A percentile compares a stretch with the other conserved stretches of the same genome.
These are phyloP conservation scores for Diorhabda sublineata DNA, from an alignment of 1,140 invertebrate genomes.

Conservation along the genomic window DNA sequence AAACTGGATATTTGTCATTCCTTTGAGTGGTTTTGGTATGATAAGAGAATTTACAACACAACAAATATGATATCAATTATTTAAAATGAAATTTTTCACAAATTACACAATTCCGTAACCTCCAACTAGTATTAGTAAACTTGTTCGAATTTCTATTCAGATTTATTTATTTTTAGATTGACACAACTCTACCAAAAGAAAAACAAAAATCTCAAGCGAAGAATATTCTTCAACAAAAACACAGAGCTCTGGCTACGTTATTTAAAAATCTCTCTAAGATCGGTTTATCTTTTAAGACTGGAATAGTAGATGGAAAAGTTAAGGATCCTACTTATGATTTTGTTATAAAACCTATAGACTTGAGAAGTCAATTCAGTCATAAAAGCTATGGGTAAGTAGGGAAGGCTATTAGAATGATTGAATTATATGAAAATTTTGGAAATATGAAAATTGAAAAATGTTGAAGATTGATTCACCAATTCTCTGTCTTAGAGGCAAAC, in stretches of 20 bases:
- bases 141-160: no score
- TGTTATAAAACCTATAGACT: slow-evolving; percentile 58
- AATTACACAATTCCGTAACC: no score
- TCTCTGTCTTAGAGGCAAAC: no score
- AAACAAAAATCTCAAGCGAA: slow-evolving; percentile 79
- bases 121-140: no score
- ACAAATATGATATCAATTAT: neutral
- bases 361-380: slow-evolving; percentile 51
- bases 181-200: slow-evolving; percentile 58
- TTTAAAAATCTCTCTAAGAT: slow-evolving; percentile 71
- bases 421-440: no score
- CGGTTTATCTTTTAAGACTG: slow-evolving; percentile 74
- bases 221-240: slow-evolving; percentile 77
- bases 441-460: no score
- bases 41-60: neutral
- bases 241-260: slow-evolving; percentile 75
- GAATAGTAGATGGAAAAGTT: slow-evolving; percentile 53
- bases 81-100: neutral
- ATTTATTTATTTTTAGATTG: slow-evolving; percentile 50
- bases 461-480: no score
- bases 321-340: slow-evolving; percentile 49
- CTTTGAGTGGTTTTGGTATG: no score
- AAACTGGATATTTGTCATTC: no score
- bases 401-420: no score
- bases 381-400: slow-evolving; percentile 49